A percentile compares a stretch with the other conserved stretches of the same genome.
phyloP scores from a whole-genome alignment of 2,888 invertebrate genomes.

The Ptilodon capucinus region DNA sequence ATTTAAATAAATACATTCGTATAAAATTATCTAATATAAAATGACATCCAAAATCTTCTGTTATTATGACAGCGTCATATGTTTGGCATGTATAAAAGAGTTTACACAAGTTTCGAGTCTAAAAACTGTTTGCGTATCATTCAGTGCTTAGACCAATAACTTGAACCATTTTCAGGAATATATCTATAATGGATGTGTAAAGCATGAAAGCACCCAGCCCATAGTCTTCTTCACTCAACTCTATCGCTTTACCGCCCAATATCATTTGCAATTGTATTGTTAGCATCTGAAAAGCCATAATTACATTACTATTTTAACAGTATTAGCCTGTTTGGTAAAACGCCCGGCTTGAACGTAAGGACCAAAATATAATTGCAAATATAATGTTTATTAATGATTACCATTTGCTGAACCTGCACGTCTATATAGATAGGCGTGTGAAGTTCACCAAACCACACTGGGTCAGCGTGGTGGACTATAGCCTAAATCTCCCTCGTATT shows the following conservation, averaged over 20 bases:
- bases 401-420: no score
- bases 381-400: no score
- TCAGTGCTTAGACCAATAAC: conserved; percentile 25
- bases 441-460: no score
- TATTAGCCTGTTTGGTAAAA: no score
- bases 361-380: no score
- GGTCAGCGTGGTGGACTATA: no score
- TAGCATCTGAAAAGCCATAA: conserved; percentile 40
- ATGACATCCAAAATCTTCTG: neutral
- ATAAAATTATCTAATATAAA: neutral
- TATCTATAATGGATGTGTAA: conserved; percentile 48
- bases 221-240: conserved; percentile 48
- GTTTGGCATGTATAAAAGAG: neutral
- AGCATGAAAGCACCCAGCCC: conserved; percentile 47
- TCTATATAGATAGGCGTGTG: no score
- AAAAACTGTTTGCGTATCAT: neutral
- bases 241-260: conserved; percentile 48
- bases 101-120: neutral
- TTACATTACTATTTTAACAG: no score
- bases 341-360: no score
- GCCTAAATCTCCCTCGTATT: no score
- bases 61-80: neutral
- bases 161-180: conserved; percentile 50
- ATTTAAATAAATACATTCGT: no score
- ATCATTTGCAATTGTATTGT: conserved; percentile 56